Evolutionary conservation across 2,888 invertebrate species (phyloP), one percentile per base, ranked within the genome.

Genomic region (Balanococcus diminutus): DNA sequence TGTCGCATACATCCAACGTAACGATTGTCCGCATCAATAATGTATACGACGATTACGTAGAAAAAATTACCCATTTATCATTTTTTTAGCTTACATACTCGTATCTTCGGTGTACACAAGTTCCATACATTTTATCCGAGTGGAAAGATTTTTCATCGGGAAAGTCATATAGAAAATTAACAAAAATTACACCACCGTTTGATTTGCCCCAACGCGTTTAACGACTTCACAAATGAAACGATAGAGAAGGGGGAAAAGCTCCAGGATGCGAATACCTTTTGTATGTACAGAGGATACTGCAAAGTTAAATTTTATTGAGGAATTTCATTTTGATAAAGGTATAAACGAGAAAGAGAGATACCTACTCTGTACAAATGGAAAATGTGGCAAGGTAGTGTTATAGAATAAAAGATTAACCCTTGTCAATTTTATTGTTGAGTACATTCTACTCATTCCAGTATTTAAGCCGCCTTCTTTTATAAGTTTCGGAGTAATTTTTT

Each of bases 21-120:
- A 75, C 75, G 32, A 75, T 75, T 75, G 32, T 75, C 28, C 32
- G 32, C 32, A 75, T 75, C 61, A 28, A 67, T 67, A 67, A 28
- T 67, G 11, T 28, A 25, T 28, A 25, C 75, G n/a, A n/a, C 11
- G n/a, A n/a, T n/a, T n/a, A n/a, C n/a, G 32, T 75, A 5, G 28
- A 67, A 75, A 75, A 75, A 32, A 75, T 36, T 75, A 75, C 8
- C 75, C 36, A 75, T 75, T 75, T 75, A 75, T 75, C 75, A 75
- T 75, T 75, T 32, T 75, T n/a, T n/a, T n/a, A n/a, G n/a, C n/a
- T n/a, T n/a, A n/a, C n/a, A 32, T 75, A 28, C 14, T n/a, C n/a
- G n/a, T n/a, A n/a, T n/a, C n/a, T n/a, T n/a, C n/a, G n/a, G n/a
- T n/a, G n/a, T n/a, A n/a, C n/a, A n/a, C n/a, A n/a, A n/a, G n/a